Evolutionary conservation across 2,797 vertebrate genomes (phyloP), one percentile per base, ranked within the genome.

Genomic region (Apodemus agrarius): DNA sequence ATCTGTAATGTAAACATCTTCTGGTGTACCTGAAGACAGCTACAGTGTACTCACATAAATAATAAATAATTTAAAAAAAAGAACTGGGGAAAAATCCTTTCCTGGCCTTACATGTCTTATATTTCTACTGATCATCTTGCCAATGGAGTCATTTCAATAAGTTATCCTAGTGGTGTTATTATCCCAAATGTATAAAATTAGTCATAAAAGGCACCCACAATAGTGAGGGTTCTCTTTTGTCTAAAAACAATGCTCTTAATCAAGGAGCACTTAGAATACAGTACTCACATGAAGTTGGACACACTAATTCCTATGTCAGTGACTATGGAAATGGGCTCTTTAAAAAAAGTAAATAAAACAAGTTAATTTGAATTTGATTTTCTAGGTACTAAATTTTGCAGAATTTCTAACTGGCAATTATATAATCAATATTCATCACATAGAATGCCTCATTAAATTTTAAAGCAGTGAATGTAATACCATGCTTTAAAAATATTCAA

Each of bases 401-500:
- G 75, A 86, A 93, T 19, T 89, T 89, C 46, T 37, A 59, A 52
- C n/a, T 86, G 26, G 24, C 59, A 96, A 91, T 37, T 26, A 92
- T 43, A 2, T 52, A 85, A 92, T 91, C 52, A 92, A 67, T 96
- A 89, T 81, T 69, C 61, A 65, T 90, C 40, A 95, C 17, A 76
- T 43, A 78, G 22, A 26, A 94, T 14, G 90, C 87, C 52, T 80
- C 93, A 82, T 84, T 92, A 61, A 89, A 94, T 24, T 93, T 94
- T 61, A 92, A 94, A 93, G 29, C 52, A 74, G 12, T 80, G 26
- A 72, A 80, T 81, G 91, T 29, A 17, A 90, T 19, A 37, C 9
- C 75, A 87, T 94, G 43, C 69, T 43, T 72, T 72, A 90, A 87
- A 29, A 72, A 26, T 67, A 78, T 65, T 93, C 59, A 40, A 63